Base-by-base conservation (phyloP, 1,140 invertebrate species). In the Drosophila lacteicornis region DNA sequence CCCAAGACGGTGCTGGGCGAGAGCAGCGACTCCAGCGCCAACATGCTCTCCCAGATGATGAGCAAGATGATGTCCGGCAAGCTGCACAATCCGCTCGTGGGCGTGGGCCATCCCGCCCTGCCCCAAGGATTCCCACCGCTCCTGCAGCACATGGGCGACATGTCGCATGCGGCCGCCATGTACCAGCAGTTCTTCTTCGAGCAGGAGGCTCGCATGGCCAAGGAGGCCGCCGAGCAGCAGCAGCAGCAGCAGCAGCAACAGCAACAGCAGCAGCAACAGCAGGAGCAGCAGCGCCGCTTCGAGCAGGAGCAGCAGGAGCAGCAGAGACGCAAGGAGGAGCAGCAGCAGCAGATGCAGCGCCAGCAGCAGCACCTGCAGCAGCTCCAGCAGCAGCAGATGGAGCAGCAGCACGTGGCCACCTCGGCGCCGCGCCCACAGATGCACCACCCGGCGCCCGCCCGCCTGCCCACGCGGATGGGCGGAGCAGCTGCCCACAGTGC, bases 131-230 rank as follows among this genome's bases (percentile, higher is more conserved):
- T 95, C 71, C 94, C 94, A 3, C 94, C 94, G 0, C 84, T 94
- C 59, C 92, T 95, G 83, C 94, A 94, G 30, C 94, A 94, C 70
- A 92, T 95, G 82, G 93, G 94, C 56, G 94, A 94, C 27, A 94
- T 94, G 78, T 94, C 95, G 77, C 95, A 95, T 79, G 95, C 96
- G 15, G 95, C 96, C 3, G 96, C 96, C 42, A 96, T 96, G 96
- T 96, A 96, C 86, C 95, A 96, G 81, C 96, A 96, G 82, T 93
- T 96, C 75, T 95, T 96, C 75, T 93, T 96, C 93, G 96, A 97
- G 92, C 96, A 96, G 86, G 96, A 96, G 93, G 95, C 95, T 1
- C 93, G 96, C 49, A 93, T 96, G 93, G 95, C 94, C 15, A 96
- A 95, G 93, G 96, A 95, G 93, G 87, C 94, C 3, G 94, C 93